Base-by-base conservation (phyloP, 1,140 invertebrate species). In the Aphelenchoides besseyi region DNA sequence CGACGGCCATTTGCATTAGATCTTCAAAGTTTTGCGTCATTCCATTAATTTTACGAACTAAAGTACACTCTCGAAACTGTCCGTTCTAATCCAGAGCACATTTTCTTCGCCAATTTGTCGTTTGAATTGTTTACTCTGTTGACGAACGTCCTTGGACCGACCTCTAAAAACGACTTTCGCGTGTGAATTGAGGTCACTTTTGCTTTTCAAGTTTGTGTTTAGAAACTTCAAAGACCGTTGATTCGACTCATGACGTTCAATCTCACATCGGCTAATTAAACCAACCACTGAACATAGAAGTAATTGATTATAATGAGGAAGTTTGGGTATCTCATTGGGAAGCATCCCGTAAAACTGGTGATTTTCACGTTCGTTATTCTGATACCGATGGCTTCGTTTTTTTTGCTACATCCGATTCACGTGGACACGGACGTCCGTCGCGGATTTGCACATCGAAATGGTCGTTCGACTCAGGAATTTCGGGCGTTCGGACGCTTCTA, bases 401-500 rank as follows among this genome's bases (percentile, higher is more conserved):
- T 75, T 29, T n/a, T 74, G 2, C 18, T 74, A 1, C 18, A 57
- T 48, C 73, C 73, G 1, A 48, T 74, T 57, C 8, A 18, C 2
- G 33, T 74, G 1, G 73, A 75, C 2, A 74, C 73, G 29, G 73
- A 74, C 55, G 52, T 74, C 28, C 29, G 73, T 35, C 48, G 73
- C 26, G 73, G 73, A 5, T 74, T 74, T 37, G 73, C 73, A 30
- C 73, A 77, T 30, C 52, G 37, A 3, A 74, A 74, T 70, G 73
- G 73, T 0, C 1, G 73, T 3, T 74, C 73, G 3, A 48, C 29
- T 3, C 23, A 63, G 12, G 73, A 74, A 33, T 74, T 74, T 48
- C 3, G 69, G 71, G 63, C 48, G 2, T 74, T 74, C 59, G 63
- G 64, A 12, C 48, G 68, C 3, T 75, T 74, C 26, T 75, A 76